A percentile compares a stretch with the other conserved stretches of the same genome.
Conservation (phyloP, 2,113 vertebrate species). For the Anarhynchus alexandrinus region DNA sequence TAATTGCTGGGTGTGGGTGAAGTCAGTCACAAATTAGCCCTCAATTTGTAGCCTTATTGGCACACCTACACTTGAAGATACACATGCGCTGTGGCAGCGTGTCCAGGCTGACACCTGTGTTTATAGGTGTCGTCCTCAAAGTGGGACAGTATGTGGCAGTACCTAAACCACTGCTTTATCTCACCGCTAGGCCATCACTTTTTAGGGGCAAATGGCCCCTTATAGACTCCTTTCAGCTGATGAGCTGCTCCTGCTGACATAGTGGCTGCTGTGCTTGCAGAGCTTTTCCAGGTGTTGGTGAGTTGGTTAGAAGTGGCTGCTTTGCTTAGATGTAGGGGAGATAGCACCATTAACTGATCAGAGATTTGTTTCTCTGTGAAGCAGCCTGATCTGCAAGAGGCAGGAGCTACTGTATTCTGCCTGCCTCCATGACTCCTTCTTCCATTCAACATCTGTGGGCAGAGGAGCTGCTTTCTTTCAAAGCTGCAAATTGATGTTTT, state of each 20-base stretch:
- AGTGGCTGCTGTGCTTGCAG: not conserved
- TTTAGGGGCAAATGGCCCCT: not conserved
- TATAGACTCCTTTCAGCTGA: not conserved
- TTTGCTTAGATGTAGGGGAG: not conserved
- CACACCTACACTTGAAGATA: not conserved
- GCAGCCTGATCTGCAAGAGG: not conserved
- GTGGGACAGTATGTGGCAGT: not conserved
- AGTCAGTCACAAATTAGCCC: not conserved
- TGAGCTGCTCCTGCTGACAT: not conserved
- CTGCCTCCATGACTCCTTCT: not conserved
- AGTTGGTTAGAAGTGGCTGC: not conserved
- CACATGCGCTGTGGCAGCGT: not conserved
- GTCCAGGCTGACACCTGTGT: not conserved
- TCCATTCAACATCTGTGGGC: not conserved
- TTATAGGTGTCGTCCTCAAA: not conserved
- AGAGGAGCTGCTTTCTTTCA: not conserved
- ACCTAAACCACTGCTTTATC: not conserved
- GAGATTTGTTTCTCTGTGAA: not conserved
- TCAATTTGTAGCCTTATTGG: not conserved
- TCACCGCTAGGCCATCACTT: not conserved
- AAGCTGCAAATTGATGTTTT: not conserved
- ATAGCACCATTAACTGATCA: not conserved
- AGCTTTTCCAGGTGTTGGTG: not conserved
- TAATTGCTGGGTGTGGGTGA: not conserved
- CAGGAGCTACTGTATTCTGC: not conserved